These are phyloP conservation scores for Aleadryas rufinucha DNA, from an alignment of 2,113 vertebrate species.

Conservation along the genomic window DNA sequence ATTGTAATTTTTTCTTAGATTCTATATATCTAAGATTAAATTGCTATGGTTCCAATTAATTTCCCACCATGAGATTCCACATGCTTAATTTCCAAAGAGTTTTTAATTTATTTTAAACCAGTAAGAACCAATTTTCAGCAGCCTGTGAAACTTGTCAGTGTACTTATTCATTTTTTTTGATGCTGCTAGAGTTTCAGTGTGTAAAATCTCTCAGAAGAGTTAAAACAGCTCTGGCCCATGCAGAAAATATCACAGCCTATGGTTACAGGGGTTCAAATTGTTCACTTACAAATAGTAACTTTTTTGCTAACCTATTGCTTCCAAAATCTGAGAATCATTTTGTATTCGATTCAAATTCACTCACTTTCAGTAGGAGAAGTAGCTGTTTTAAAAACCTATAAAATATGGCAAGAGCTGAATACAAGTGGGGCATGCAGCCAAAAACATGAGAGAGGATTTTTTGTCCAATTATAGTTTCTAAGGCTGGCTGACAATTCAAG, in stretches of 20 bases:
- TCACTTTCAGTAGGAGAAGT: background rate
- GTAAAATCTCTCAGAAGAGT: background rate
- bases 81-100: background rate
- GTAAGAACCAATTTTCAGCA: background rate
- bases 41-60: background rate
- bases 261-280: background rate
- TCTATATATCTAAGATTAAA: background rate
- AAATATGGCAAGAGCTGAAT: slow-evolving; percentile 10
- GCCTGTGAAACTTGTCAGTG: background rate
- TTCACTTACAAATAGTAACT: background rate
- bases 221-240: background rate
- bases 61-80: background rate
- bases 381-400: background rate
- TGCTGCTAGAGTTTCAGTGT: background rate
- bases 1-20: background rate
- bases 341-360: background rate
- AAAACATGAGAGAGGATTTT: background rate
- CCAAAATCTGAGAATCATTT: background rate
- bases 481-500: background rate
- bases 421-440: background rate
- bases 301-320: background rate
- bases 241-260: background rate
- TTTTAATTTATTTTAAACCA: background rate
- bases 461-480: background rate
- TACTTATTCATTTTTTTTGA: background rate